A percentile compares a stretch with the other conserved stretches of the same genome.
Conservation (phyloP, 2,888 invertebrate genomes). For the Brachycybe producta region DNA sequence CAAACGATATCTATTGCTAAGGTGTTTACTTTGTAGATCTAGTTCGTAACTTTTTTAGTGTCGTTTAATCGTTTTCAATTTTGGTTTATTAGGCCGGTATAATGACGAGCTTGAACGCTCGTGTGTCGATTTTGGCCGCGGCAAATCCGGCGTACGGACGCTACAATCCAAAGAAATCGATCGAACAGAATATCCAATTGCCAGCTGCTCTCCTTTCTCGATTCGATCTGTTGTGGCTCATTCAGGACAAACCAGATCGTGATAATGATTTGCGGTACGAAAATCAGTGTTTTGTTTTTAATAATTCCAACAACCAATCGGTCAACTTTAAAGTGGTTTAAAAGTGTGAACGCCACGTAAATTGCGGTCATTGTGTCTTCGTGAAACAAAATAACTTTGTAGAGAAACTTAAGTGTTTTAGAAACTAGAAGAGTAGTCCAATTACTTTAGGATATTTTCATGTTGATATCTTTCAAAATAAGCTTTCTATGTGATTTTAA, state of each 20-base stretch:
- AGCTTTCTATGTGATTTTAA: no score
- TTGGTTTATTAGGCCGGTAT: slow-evolving; percentile 66
- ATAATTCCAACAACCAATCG: not conserved
- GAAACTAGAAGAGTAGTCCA: no score
- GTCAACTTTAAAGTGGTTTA: no score
- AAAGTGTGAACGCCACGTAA: no score
- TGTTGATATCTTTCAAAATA: no score
- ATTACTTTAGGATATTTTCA: no score
- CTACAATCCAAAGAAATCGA: slow-evolving; percentile 85
- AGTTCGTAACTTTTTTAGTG: not conserved
- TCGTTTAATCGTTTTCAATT: not conserved
- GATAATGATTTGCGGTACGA: slow-evolving; percentile 49
- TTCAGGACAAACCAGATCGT: slow-evolving; percentile 60
- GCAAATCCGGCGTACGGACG: slow-evolving; percentile 98
- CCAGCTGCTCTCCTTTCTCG: slow-evolving; percentile 93
- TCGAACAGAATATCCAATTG: slow-evolving; percentile 95
- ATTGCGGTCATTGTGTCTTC: no score
- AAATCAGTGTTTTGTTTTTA: not conserved
- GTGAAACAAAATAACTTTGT: no score
- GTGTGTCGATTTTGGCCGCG: slow-evolving; percentile 93
- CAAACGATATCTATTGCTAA: slow-evolving; percentile 99
- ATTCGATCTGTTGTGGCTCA: slow-evolving; percentile 91
- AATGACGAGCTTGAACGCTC: slow-evolving; percentile 93
- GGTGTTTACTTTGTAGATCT: slow-evolving; percentile 37
- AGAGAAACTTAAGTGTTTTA: no score